These are phyloP conservation scores for Acanthurus tractus DNA, from an alignment of 2,797 vertebrate genomes.

Conservation along the genomic window DNA sequence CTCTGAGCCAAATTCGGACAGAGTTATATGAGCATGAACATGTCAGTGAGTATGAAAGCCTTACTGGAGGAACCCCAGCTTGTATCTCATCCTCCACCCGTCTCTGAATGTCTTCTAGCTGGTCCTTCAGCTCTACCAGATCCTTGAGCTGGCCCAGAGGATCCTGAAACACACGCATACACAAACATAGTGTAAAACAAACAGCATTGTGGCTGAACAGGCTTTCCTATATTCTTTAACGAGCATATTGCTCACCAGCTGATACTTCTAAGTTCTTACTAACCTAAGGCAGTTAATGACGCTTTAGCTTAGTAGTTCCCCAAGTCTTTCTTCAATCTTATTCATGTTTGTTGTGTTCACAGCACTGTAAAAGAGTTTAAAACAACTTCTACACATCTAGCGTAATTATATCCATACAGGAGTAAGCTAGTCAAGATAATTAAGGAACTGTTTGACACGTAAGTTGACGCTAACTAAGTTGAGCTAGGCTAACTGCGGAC, in stretches of 20 bases:
- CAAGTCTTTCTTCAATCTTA: not conserved
- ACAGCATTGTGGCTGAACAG: not conserved
- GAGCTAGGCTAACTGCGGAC: not conserved
- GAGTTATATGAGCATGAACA: not conserved
- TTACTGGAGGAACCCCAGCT: conserved; percentile 91
- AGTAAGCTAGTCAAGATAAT: not conserved
- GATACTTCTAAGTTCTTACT: no score
- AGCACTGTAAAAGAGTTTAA: not conserved
- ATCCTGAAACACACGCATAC: conserved; percentile 76
- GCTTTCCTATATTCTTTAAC: not conserved
- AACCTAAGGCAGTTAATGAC: no score
- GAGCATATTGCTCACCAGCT: no score
- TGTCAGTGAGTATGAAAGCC: conserved; percentile 7
- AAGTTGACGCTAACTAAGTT: conserved; percentile 1
- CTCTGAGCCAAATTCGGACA: not conserved
- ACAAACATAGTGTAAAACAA: not conserved
- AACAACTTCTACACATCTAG: fast-evolving
- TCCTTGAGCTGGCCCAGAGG: conserved; percentile 91
- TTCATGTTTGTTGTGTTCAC: no score
- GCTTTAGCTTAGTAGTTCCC: no score
- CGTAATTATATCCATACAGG: not conserved
- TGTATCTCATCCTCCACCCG: conserved; percentile 92
- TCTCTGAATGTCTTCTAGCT: conserved; percentile 91
- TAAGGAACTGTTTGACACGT: not conserved
- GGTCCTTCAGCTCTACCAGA: conserved; percentile 92